phyloP scores from a whole-genome alignment of 2,888 invertebrate genomes.

The Conops quadrifasciatus region DNA sequence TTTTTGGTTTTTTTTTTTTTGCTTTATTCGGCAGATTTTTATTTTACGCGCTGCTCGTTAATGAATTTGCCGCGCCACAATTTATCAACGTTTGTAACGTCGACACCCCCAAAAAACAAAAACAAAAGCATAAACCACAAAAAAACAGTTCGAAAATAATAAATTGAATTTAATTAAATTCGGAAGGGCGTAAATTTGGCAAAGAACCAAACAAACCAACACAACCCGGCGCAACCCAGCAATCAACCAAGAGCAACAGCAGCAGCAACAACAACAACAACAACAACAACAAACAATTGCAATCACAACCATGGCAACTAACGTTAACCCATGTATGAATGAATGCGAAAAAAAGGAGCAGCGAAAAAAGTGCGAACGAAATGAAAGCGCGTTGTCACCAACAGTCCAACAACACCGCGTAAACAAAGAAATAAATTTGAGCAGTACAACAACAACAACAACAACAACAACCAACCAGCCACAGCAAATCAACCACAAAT shows the following conservation, averaged over 20 bases:
- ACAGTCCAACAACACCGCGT: neutral
- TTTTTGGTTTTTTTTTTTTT: neutral
- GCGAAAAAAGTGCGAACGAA: neutral
- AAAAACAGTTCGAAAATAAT: conserved; percentile 26
- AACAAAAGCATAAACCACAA: too few relatives aligned
- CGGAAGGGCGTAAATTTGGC: neutral
- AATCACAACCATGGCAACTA: too few relatives aligned
- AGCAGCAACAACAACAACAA: neutral
- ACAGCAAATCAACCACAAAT: too few relatives aligned
- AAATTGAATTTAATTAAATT: conserved; percentile 36
- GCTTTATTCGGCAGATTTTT: conserved; percentile 3
- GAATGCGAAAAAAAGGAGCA: neutral
- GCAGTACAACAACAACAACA: neutral
- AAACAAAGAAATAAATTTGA: neutral
- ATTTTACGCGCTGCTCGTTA: neutral
- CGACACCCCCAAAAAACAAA: conserved; percentile 19
- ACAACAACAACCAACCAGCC: conserved; percentile 27
- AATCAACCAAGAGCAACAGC: neutral
- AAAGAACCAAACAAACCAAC: too few relatives aligned
- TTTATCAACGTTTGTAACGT: conserved; percentile 20
- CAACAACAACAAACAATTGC: neutral
- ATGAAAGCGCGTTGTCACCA: too few relatives aligned
- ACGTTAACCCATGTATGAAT: neutral
- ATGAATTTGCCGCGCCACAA: conserved; percentile 19
- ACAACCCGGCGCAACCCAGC: neutral